These are phyloP conservation scores for Crotalus viridis DNA, from an alignment of 2,113 vertebrate genomes.

Conservation along the genomic window DNA sequence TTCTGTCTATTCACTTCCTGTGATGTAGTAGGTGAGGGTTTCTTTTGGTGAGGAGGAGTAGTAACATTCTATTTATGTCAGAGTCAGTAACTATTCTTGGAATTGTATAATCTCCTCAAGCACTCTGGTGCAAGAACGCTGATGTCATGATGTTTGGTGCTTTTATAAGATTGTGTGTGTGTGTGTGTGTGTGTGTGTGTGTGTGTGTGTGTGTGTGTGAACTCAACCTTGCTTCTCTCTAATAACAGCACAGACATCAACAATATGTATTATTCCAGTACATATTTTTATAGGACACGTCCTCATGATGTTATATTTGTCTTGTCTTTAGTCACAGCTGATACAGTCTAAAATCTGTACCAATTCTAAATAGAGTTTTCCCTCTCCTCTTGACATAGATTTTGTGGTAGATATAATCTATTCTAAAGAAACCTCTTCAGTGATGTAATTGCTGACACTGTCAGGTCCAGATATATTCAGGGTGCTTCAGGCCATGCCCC, in stretches of 20 bases:
- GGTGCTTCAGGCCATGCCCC: not conserved
- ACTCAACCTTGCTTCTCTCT: not conserved
- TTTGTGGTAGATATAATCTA: not conserved
- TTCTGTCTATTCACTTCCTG: not conserved
- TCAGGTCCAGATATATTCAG: not conserved
- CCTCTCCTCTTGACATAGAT: not conserved
- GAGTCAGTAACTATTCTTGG: not conserved
- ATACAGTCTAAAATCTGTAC: not conserved
- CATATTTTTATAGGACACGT: not conserved
- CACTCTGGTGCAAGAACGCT: not conserved
- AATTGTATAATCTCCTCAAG: not conserved
- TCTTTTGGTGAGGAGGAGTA: not conserved
- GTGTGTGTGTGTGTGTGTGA: not conserved
- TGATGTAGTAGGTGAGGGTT: not conserved
- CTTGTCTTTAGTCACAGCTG: not conserved
- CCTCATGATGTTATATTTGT: not conserved
- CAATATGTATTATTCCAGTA: not conserved
- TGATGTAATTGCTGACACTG: not conserved
- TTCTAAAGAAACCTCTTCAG: not conserved
- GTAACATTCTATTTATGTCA: not conserved
- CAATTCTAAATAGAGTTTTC: not conserved
- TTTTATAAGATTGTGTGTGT: not conserved
- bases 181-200: not conserved
- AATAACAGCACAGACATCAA: not conserved
- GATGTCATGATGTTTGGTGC: not conserved